phyloP scores from a whole-genome alignment of 2,888 invertebrate genomes.

The Epsilonema sp. region DNA sequence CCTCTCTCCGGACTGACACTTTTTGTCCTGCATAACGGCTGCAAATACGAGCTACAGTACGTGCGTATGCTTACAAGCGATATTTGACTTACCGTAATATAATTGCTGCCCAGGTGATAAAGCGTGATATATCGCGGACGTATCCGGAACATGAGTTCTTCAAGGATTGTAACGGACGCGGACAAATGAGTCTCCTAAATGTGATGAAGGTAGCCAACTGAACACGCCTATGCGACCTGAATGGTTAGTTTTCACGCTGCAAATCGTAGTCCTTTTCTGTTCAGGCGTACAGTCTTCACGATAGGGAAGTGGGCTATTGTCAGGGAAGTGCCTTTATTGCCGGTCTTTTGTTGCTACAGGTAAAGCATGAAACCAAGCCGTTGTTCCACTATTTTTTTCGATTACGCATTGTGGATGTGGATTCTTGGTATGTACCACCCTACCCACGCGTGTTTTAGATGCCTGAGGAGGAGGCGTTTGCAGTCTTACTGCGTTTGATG shows the following conservation, averaged over 20 bases:
- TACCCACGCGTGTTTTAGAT: conserved; percentile 55
- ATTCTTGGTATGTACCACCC: too few species aligned
- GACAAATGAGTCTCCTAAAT: conserved; percentile 93
- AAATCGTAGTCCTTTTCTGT: conserved; percentile 9
- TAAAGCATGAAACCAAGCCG: conserved; percentile 26
- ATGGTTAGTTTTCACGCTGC: background rate
- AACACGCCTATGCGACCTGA: background rate
- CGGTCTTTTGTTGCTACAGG: conserved; percentile 91
- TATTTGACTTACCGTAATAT: background rate
- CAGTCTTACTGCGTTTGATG: conserved; percentile 88
- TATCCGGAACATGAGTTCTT: conserved; percentile 99
- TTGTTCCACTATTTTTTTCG: too few species aligned
- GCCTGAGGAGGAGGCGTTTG: conserved; percentile 99
- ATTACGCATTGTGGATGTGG: too few species aligned
- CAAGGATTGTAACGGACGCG: conserved; percentile 88
- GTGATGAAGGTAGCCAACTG: conserved; percentile 78
- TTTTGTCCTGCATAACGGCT: background rate
- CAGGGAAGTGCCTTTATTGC: conserved; percentile 98
- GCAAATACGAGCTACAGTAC: background rate
- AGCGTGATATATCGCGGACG: conserved; percentile 87
- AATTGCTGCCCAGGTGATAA: conserved; percentile 55
- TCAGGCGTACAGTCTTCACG: conserved; percentile 82
- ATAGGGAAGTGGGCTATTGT: conserved; percentile 89
- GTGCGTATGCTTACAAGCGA: background rate
- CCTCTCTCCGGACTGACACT: background rate